Percentiles rank a stretch among this genome's conserved stretches.
phyloP scores from a whole-genome alignment of 2,797 vertebrate genomes.

The Cynodonichthys magdalenae region DNA sequence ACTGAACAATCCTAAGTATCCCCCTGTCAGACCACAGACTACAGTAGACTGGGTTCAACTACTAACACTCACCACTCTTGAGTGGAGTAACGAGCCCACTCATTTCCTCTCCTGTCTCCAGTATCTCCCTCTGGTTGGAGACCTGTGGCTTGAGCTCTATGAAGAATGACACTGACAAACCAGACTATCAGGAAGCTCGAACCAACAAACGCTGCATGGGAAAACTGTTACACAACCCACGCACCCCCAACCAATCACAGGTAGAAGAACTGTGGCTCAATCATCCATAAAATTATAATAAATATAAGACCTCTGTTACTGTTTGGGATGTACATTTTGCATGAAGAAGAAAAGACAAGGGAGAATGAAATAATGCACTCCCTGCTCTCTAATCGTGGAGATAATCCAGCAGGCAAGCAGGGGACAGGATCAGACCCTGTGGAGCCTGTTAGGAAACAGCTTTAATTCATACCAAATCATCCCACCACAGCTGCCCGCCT shows the following conservation, averaged over 20 bases:
- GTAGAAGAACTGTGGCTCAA: conserved; percentile 58
- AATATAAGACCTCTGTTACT: conserved; percentile 70
- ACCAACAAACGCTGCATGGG: conserved; percentile 64
- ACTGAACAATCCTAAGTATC: conserved; percentile 43
- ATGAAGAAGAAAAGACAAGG: conserved; percentile 36
- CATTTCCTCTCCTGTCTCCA: conserved; percentile 59
- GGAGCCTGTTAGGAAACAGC: conserved; percentile 76
- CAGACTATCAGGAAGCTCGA: conserved; percentile 53
- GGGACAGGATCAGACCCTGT: conserved; percentile 70
- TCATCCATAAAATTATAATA: conserved; percentile 62
- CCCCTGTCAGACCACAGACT: conserved; percentile 45
- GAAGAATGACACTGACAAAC: conserved; percentile 63
- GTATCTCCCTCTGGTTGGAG: conserved; percentile 37
- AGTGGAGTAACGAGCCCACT: conserved; percentile 56
- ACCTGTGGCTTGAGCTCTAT: conserved; percentile 65
- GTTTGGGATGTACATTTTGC: conserved; percentile 52
- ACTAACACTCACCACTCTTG: conserved; percentile 45
- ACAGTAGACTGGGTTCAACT: conserved; percentile 23
- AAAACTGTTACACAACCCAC: conserved; percentile 71
- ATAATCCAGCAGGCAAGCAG: conserved; percentile 49
- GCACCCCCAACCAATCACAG: conserved; percentile 50
- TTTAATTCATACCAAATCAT: conserved; percentile 77
- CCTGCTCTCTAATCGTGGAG: conserved; percentile 27
- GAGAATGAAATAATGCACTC: conserved; percentile 43
- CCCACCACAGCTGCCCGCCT: conserved; percentile 73